phyloP scores from a whole-genome alignment of 2,113 vertebrate species.

The Mesoclemmys tuberculata region DNA sequence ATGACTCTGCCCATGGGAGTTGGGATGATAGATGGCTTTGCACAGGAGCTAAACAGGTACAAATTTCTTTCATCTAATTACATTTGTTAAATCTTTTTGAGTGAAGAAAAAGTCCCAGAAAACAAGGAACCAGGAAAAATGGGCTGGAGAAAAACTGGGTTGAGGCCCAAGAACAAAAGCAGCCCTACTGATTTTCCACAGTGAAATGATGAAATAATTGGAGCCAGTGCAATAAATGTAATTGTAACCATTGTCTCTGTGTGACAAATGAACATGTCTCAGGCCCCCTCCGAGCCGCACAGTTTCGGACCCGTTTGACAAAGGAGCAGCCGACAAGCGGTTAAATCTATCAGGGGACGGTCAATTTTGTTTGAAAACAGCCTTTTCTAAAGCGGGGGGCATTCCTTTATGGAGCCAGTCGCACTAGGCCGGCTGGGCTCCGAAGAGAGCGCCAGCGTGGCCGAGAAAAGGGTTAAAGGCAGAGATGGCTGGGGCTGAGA shows the following conservation, averaged over 20 bases:
- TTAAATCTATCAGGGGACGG: constrained; percentile 69
- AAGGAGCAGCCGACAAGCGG: constrained; percentile 57
- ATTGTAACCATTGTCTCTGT: constrained; percentile 25
- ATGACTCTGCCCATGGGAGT: neutral
- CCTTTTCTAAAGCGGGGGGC: constrained; percentile 37
- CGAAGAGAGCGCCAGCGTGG: neutral
- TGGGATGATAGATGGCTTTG: constrained; percentile 77
- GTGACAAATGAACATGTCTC: constrained; percentile 52
- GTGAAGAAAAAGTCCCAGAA: constrained; percentile 56
- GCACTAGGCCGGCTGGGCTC: neutral
- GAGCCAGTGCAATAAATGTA: constrained; percentile 50
- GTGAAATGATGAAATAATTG: constrained; percentile 65
- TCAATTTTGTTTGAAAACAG: constrained; percentile 79
- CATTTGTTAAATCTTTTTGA: constrained; percentile 51
- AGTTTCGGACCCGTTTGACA: constrained; percentile 40
- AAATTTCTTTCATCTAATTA: constrained; percentile 79
- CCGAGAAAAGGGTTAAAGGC: neutral
- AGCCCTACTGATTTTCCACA: constrained; percentile 56
- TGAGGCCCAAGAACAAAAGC: constrained; percentile 21
- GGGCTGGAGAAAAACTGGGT: neutral
- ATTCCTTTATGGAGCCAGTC: constrained; percentile 46
- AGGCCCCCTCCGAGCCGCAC: constrained; percentile 1
- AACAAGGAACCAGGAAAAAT: neutral
- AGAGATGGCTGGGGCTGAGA: neutral
- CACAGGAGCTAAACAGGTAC: constrained; percentile 78